phyloP scores from a whole-genome alignment of 1,140 invertebrate species.

The Danaus melanippus region DNA sequence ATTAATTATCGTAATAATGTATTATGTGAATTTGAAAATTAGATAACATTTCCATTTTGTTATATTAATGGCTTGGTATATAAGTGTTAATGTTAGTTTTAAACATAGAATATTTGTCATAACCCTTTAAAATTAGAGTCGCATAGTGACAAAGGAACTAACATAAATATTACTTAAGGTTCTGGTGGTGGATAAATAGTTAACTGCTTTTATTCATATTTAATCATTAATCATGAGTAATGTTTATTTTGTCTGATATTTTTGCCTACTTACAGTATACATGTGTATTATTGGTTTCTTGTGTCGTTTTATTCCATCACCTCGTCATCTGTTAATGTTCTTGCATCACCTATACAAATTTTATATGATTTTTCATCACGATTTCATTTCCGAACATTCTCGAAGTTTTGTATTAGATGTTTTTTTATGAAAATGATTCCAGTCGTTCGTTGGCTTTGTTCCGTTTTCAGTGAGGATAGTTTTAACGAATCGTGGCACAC shows the following conservation, averaged over 20 bases:
- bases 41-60: slow-evolving; percentile 30
- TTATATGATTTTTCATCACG: neutral
- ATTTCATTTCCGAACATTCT: no score
- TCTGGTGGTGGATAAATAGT: slow-evolving; percentile 59
- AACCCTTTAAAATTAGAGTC: slow-evolving; percentile 1
- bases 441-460: neutral
- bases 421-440: no score
- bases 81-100: slow-evolving; percentile 21
- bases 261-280: slow-evolving; percentile 40
- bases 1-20: no score
- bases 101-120: slow-evolving; percentile 13
- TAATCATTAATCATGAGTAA: slow-evolving; percentile 52
- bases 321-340: neutral
- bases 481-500: slow-evolving; percentile 25
- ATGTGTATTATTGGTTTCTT: slow-evolving; percentile 53
- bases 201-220: slow-evolving; percentile 55
- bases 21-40: slow-evolving; percentile 7
- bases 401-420: no score
- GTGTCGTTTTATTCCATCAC: slow-evolving; percentile 36
- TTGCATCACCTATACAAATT: neutral
- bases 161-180: slow-evolving; percentile 55
- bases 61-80: slow-evolving; percentile 23
- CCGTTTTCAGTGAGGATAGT: slow-evolving; percentile 23
- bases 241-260: slow-evolving; percentile 51
- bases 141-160: slow-evolving; percentile 38